Base-by-base conservation (phyloP, 1,140 invertebrate species). In the Orchesella cincta region DNA sequence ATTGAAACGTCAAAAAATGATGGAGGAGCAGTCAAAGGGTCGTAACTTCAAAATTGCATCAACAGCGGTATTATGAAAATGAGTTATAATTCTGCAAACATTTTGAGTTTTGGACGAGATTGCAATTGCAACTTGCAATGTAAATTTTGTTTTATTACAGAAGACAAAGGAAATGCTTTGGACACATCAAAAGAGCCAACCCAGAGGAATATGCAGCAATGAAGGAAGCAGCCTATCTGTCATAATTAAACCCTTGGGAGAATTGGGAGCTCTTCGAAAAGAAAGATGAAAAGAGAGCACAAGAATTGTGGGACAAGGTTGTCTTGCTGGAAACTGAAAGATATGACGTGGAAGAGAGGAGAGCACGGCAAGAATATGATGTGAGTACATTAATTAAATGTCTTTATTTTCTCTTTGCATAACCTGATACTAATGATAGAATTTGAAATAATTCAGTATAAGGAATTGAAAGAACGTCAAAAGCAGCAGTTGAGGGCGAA, bases 401-500 rank as follows among this genome's bases (percentile, higher is more conserved):
- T n/a, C n/a, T n/a, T n/a, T n/a, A n/a, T n/a, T n/a, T n/a, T n/a
- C n/a, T n/a, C n/a, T n/a, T n/a, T n/a, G n/a, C n/a, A n/a, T n/a
- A n/a, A n/a, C n/a, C n/a, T n/a, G n/a, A n/a, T n/a, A n/a, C n/a
- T n/a, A n/a, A n/a, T n/a, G n/a, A n/a, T n/a, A n/a, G n/a, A n/a
- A n/a, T n/a, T n/a, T n/a, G n/a, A n/a, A n/a, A n/a, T n/a, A n/a
- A n/a, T n/a, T n/a, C n/a, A n/a, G 88, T 82, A 89, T 82, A 89
- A 88, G 84, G 88, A 88, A 81, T 81, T 88, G 79, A 85, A 84
- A 80, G 88, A 89, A 83, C 85, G 88, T 70, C 87, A 88, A 81
- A 86, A 87, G 77, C 88, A 89, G 81, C 87, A 87, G 77, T 86
- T 88, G 79, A 84, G 88, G 74, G 85, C 87, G 76, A 89, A 88